Conservation (phyloP, 2,888 invertebrate species). For the Eilema sororculum region DNA sequence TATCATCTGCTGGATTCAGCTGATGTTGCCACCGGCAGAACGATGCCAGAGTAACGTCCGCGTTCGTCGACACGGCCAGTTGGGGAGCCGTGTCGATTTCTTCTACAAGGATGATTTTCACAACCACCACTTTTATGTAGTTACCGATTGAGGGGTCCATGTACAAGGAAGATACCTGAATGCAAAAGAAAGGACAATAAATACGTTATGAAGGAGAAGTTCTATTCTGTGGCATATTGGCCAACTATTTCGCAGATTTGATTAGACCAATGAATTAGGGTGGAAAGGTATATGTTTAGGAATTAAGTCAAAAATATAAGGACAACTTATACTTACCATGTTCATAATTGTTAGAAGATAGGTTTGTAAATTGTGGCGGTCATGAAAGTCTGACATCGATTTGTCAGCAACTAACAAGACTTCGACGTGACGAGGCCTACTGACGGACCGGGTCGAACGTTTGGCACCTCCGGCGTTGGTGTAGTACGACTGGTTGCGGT, state of each 20-base stretch:
- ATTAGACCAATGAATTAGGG: not conserved
- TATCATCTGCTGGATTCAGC: slow-evolving; percentile 91
- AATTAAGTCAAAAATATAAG: not conserved
- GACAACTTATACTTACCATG: slow-evolving; percentile 88
- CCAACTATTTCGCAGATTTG: not conserved
- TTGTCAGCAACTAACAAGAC: slow-evolving; percentile 95
- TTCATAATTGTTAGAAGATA: slow-evolving; percentile 97
- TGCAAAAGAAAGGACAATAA: not conserved
- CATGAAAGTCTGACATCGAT: slow-evolving; percentile 95
- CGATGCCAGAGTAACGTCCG: slow-evolving; percentile 93
- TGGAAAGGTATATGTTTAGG: not conserved
- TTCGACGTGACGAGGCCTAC: slow-evolving; percentile 93
- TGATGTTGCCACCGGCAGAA: slow-evolving; percentile 95
- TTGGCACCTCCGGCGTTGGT: slow-evolving; percentile 43
- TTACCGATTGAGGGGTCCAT: slow-evolving; percentile 96
- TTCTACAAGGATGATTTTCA: slow-evolving; percentile 93
- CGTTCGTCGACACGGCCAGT: slow-evolving; percentile 92
- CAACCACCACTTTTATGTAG: slow-evolving; percentile 95
- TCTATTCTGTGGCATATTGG: not conserved
- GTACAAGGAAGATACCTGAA: slow-evolving; percentile 91
- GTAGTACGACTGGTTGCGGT: slow-evolving; percentile 56
- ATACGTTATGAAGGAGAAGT: not conserved
- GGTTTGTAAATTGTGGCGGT: slow-evolving; percentile 93
- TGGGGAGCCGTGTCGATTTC: slow-evolving; percentile 88
- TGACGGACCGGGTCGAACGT: slow-evolving; percentile 88